These are phyloP conservation scores for Pluvialis apricaria DNA, from an alignment of 2,113 vertebrate genomes.

Conservation along the genomic window DNA sequence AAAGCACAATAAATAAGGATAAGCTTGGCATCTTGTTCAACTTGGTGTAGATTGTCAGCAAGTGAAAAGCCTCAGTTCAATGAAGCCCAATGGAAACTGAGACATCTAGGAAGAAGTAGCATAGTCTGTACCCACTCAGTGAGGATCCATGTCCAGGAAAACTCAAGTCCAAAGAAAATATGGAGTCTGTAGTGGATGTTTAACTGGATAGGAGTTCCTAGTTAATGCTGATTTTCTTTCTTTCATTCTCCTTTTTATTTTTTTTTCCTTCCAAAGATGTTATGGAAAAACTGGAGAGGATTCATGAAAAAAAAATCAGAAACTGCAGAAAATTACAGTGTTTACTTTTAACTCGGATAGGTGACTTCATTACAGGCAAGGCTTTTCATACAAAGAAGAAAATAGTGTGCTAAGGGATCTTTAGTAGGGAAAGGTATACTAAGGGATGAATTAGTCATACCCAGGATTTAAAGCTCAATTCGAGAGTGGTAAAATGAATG, in stretches of 20 bases:
- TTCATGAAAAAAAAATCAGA: neutral
- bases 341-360: neutral
- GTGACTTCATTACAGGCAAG: neutral
- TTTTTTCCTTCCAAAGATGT: neutral
- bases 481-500: neutral
- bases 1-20: neutral
- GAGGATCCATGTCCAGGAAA: neutral
- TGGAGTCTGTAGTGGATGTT: neutral
- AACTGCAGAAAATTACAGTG: neutral
- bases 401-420: neutral
- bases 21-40: fast-evolving
- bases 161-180: neutral
- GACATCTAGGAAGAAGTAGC: neutral
- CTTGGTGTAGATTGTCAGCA: neutral
- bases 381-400: neutral
- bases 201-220: neutral
- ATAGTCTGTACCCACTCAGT: fast-evolving
- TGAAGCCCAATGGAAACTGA: neutral
- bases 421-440: neutral
- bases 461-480: neutral
- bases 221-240: neutral
- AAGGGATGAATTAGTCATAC: neutral
- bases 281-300: neutral
- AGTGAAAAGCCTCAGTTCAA: neutral
- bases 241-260: neutral